Conservation (phyloP, 1,140 invertebrate species). For the Leptinotarsa texana region DNA sequence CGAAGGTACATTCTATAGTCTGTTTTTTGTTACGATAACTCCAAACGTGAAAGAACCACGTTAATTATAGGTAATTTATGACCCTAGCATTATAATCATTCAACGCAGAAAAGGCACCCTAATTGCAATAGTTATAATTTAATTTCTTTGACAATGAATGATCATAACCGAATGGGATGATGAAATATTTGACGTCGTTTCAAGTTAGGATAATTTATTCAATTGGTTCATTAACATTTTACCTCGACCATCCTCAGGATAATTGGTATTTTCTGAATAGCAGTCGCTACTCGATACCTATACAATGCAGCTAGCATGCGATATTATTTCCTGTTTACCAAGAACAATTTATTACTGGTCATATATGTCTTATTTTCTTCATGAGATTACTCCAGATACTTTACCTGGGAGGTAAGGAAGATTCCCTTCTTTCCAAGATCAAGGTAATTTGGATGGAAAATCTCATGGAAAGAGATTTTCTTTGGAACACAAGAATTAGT, state of each 20-base stretch:
- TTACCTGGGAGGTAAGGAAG: not conserved
- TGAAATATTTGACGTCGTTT: constrained; percentile 6
- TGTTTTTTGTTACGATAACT: no score
- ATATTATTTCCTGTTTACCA: constrained; percentile 6
- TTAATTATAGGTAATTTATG: not conserved
- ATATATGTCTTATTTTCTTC: not conserved
- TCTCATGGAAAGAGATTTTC: no score
- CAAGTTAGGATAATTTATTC: constrained; percentile 6
- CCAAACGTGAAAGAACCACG: no score
- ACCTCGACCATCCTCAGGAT: constrained; percentile 4
- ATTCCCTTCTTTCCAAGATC: no score
- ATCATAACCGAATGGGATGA: not conserved
- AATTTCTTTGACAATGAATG: not conserved
- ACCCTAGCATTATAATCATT: not conserved
- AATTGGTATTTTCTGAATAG: constrained; percentile 6
- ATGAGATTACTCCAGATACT: not conserved
- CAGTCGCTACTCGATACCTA: not conserved
- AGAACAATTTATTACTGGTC: not conserved
- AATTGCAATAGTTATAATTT: not conserved
- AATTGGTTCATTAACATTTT: constrained; percentile 8
- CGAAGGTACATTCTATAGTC: no score
- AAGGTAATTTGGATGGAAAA: no score
- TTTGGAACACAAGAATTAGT: no score
- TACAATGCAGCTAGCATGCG: not conserved
- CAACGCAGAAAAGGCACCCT: not conserved